Evolutionary conservation across 35 echinoderm and acorn worm species (phyloP), one percentile per base, ranked within the genome.

Genomic region (Holothuria glaberrima): DNA sequence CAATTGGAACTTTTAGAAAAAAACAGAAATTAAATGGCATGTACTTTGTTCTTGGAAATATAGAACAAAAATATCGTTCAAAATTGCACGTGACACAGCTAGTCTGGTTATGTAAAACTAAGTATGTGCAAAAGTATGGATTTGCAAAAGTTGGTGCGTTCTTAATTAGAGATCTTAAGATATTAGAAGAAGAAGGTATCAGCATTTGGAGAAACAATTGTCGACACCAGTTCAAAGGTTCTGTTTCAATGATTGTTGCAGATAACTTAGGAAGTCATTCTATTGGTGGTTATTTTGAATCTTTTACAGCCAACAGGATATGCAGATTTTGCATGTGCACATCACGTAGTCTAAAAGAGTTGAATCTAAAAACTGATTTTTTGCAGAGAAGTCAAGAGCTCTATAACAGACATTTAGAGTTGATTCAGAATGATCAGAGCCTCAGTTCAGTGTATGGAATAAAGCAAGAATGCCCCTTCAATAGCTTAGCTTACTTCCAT

Each of bases 321-420:
- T 86, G 90, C 59, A 66, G 90, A 68, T 73, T 86, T 72, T 92
- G 90, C 64, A 92, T 92, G 90, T 85, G 80, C 36, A 77, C 73
- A 10, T 77, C 13, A 9, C 30, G 73, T 6, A 48, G 46, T 25
- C 46, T 83, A 35, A 83, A 83, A 24, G 27, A 83, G 25, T 12
- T 35, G 46, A 58, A 14, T 30, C 80, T 83, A 9, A 59, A 58
- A 58, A 59, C 56, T 56, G 25, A 59, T 59, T 83, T 59, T 34
- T 38, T 58, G 35, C 25, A 14, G 1, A 83, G 80, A 59, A 83
- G 35, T 19, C 10, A 10, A 35, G 74, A 78, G 31, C 5, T 54
- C 16, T 59, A 83, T 59, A 31, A 83, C 46, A 7, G 25, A 0
- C 80, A 83, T 54, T 16, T 83, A 46, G 27, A 83, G 27, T 19